phyloP scores from a whole-genome alignment of 2,797 vertebrate genomes.

The Heteromormyrus szaboi region DNA sequence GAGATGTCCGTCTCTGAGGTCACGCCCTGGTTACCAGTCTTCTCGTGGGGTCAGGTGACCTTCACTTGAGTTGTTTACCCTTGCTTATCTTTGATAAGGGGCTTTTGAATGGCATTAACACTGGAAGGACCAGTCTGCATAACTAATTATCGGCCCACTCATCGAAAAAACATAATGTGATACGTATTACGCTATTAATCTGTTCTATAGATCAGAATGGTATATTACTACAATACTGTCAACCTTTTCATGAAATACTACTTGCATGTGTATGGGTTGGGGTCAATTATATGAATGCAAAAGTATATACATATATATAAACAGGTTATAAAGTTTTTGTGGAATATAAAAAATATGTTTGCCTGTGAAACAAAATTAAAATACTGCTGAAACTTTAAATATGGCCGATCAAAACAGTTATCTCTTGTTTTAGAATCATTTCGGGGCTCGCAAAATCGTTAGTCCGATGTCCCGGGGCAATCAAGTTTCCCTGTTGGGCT shows the following conservation, averaged over 20 bases:
- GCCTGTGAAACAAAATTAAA: not conserved
- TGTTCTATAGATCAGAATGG: not conserved
- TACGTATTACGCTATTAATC: not conserved
- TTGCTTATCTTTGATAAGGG: slow-evolving; percentile 39
- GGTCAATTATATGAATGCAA: not conserved
- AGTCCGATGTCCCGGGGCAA: not conserved
- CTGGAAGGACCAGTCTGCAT: not conserved
- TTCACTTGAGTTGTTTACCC: slow-evolving; percentile 63
- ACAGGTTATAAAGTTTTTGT: not conserved
- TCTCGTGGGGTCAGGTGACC: slow-evolving; percentile 53
- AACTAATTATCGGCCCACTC: not conserved
- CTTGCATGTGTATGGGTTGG: not conserved
- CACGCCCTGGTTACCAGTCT: slow-evolving; percentile 61
- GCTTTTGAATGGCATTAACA: slow-evolving; percentile 6
- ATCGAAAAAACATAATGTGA: not conserved
- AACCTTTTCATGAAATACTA: not conserved
- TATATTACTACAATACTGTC: not conserved
- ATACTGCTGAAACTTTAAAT: not conserved
- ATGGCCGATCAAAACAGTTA: not conserved
- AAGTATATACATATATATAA: not conserved
- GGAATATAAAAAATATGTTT: not conserved
- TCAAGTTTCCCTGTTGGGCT: not conserved
- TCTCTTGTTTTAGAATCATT: not conserved
- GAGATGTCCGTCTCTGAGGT: slow-evolving; percentile 57
- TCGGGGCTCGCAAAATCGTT: not conserved